These are phyloP conservation scores for Pammene aurita DNA, from an alignment of 2,888 invertebrate genomes.

Conservation along the genomic window DNA sequence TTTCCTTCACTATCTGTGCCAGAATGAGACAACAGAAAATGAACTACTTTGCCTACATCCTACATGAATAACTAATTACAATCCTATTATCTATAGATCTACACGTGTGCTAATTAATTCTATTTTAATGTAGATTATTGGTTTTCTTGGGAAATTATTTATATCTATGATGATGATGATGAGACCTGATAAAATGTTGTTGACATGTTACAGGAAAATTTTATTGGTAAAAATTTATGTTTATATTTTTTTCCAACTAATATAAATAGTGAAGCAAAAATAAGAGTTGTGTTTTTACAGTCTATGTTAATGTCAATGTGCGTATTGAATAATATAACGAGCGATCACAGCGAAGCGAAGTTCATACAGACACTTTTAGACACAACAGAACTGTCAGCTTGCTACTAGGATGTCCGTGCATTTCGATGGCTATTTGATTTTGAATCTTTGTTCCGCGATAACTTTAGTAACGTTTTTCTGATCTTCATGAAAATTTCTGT, in stretches of 20 bases:
- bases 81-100: slow-evolving; percentile 10
- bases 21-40: background rate
- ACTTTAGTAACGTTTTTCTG: no score
- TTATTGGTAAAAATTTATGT: background rate
- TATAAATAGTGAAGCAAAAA: no score
- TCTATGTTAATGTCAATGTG: no score
- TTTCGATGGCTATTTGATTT: no score
- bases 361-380: no score
- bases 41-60: slow-evolving; percentile 2
- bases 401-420: no score
- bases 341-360: no score
- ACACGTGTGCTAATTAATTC: slow-evolving; percentile 13
- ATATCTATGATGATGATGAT: slow-evolving; percentile 4
- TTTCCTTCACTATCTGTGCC: slow-evolving; percentile 2
- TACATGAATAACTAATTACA: background rate
- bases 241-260: background rate
- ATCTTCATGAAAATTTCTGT: no score
- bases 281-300: no score
- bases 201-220: slow-evolving; percentile 1
- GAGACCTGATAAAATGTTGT: slow-evolving; percentile 12
- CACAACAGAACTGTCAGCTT: no score
- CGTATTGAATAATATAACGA: no score
- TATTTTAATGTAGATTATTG: slow-evolving; percentile 29
- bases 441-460: no score
- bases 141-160: slow-evolving; percentile 3